Percentiles rank a stretch among this genome's conserved stretches.
phyloP scores from a whole-genome alignment of 2,888 invertebrate species.

The Ptilodon capucinus region DNA sequence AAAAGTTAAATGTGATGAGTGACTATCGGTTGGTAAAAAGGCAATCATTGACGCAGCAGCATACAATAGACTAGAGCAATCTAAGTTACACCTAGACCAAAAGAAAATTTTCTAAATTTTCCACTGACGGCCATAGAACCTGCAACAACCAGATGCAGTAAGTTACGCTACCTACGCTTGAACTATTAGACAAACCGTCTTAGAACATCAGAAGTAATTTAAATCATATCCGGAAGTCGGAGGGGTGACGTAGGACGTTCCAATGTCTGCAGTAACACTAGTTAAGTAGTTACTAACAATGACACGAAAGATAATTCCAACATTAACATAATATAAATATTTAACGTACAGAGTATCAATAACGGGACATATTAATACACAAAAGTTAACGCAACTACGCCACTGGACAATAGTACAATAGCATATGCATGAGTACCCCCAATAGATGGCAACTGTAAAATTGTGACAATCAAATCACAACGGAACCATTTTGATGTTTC shows the following conservation, averaged over 20 bases:
- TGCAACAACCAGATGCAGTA: too few relatives aligned
- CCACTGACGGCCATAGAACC: too few relatives aligned
- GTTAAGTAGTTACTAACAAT: not conserved
- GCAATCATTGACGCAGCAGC: too few relatives aligned
- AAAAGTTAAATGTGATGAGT: too few relatives aligned
- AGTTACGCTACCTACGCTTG: too few relatives aligned
- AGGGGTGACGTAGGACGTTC: not conserved
- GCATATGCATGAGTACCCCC: not conserved
- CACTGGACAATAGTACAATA: slow-evolving; percentile 37
- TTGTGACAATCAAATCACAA: not conserved
- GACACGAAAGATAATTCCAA: not conserved
- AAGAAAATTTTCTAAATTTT: too few relatives aligned
- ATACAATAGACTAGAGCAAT: too few relatives aligned
- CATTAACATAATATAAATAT: not conserved
- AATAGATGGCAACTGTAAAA: slow-evolving; percentile 8
- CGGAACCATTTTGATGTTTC: not conserved
- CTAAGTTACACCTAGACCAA: too few relatives aligned
- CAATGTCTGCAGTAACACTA: not conserved
- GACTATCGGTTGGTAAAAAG: too few relatives aligned
- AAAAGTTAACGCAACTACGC: slow-evolving; percentile 24
- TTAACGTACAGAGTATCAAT: slow-evolving; percentile 5
- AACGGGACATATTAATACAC: slow-evolving; percentile 34
- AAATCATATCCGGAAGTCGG: not conserved
- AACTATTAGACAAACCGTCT: too few relatives aligned
- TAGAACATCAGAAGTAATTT: too few relatives aligned